Conservation (phyloP, 35 echinoderm and acorn worm species). For the Ptychodera flava region DNA sequence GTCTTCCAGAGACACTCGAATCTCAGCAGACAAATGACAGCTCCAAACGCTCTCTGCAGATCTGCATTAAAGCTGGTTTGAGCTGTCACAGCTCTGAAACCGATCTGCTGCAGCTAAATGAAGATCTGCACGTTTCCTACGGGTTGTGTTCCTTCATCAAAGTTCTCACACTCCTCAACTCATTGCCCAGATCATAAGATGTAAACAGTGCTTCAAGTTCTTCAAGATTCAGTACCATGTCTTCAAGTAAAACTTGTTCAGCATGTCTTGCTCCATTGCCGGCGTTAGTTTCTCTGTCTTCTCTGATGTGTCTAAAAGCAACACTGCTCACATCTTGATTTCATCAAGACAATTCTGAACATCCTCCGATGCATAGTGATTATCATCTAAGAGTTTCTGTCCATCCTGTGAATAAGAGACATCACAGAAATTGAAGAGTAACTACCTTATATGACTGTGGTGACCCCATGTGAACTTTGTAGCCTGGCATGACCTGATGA, state of each 20-base stretch:
- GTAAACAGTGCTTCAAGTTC: slow-evolving; percentile 54
- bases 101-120: no score
- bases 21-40: no score
- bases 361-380: slow-evolving; percentile 44
- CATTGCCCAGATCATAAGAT: slow-evolving; percentile 68
- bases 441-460: no score
- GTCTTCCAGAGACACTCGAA: no score
- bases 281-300: slow-evolving; percentile 68
- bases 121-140: no score
- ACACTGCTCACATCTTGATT: slow-evolving; percentile 53
- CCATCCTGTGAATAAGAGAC: slow-evolving; percentile 32
- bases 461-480: no score
- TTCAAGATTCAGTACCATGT: slow-evolving; percentile 42
- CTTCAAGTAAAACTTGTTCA: slow-evolving; percentile 60
- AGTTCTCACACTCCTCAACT: slow-evolving; percentile 70
- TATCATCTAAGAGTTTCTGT: slow-evolving; percentile 29
- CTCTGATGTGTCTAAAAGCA: slow-evolving; percentile 28
- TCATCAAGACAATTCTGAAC: slow-evolving; percentile 29
- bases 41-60: no score
- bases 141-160: slow-evolving; percentile 79
- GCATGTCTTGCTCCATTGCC: slow-evolving; percentile 50
- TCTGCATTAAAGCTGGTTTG: no score
- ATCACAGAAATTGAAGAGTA: no score
- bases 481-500: no score
- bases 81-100: no score